These are phyloP conservation scores for Brotogeris chrysoptera DNA, from an alignment of 2,797 vertebrate species.

Conservation along the genomic window DNA sequence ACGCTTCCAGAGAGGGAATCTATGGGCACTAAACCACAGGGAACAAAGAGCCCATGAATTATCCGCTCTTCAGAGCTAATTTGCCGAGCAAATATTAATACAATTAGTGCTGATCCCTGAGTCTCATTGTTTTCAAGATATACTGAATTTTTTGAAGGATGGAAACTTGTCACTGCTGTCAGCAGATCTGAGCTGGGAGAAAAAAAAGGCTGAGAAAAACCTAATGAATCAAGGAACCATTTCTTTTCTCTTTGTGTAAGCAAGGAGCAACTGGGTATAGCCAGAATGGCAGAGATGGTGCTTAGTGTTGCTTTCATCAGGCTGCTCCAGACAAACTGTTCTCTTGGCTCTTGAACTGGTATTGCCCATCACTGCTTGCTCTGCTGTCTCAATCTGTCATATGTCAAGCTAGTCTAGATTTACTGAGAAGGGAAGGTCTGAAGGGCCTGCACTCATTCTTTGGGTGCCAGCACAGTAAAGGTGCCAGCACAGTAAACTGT, in stretches of 20 bases:
- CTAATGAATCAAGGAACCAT: neutral
- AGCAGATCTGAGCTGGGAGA: neutral
- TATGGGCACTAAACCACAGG: neutral
- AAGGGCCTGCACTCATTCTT: neutral
- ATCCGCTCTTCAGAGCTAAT: slow-evolving; percentile 1
- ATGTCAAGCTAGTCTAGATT: neutral
- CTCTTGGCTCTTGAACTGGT: neutral
- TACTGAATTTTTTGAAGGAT: neutral
- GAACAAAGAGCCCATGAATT: slow-evolving; percentile 26
- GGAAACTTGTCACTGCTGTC: neutral
- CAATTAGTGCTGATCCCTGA: neutral
- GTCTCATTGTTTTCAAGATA: neutral
- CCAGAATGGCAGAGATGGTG: neutral
- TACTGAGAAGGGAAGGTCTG: neutral
- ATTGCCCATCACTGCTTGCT: neutral
- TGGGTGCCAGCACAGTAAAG: neutral
- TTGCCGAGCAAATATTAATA: slow-evolving; percentile 8
- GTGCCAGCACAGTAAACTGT: neutral
- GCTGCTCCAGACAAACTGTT: neutral
- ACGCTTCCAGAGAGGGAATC: slow-evolving; percentile 22
- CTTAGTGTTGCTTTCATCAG: neutral
- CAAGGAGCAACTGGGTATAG: neutral
- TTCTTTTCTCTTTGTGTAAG: neutral
- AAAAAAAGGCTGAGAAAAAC: neutral
- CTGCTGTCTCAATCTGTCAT: neutral